Conservation (phyloP, 2,888 invertebrate genomes). For the Agrochola lychnidis region DNA sequence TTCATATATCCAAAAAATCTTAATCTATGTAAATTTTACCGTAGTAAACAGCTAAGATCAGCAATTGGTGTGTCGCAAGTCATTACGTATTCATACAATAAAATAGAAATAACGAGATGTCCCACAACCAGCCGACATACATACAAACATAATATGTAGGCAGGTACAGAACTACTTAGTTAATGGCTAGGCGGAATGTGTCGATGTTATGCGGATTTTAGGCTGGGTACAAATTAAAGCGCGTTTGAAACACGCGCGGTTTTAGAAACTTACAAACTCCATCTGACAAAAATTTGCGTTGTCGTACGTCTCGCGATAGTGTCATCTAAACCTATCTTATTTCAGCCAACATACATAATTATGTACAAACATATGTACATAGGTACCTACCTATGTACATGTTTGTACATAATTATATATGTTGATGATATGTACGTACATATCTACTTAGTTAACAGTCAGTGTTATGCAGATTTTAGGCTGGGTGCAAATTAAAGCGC, state of each 20-base stretch:
- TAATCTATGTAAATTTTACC: slow-evolving; percentile 82
- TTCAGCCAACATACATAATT: slow-evolving; percentile 65
- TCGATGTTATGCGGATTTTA: slow-evolving; percentile 15
- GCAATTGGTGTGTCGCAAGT: slow-evolving; percentile 88
- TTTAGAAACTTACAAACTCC: not conserved
- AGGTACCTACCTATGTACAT: no score
- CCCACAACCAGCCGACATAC: slow-evolving; percentile 66
- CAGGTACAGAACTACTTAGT: slow-evolving; percentile 39
- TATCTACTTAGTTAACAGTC: slow-evolving; percentile 41
- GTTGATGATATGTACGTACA: slow-evolving; percentile 39
- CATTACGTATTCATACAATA: slow-evolving; percentile 89
- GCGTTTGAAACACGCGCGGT: not conserved
- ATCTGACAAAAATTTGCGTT: not conserved
- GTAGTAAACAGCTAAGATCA: slow-evolving; percentile 79
- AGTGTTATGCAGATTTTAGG: slow-evolving; percentile 12
- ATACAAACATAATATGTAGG: slow-evolving; percentile 56
- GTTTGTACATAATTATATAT: no score
- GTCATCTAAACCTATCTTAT: not conserved
- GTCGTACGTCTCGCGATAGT: not conserved
- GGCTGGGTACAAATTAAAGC: not conserved
- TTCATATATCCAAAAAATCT: slow-evolving; percentile 33
- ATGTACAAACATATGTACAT: slow-evolving; percentile 31
- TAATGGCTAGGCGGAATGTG: slow-evolving; percentile 47
- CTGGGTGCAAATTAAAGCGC: not conserved
- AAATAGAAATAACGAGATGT: slow-evolving; percentile 88